Percentiles rank a stretch among this genome's conserved stretches.
Evolutionary conservation across 2,888 invertebrate genomes (phyloP).

Genomic region (Congeria kusceri): DNA sequence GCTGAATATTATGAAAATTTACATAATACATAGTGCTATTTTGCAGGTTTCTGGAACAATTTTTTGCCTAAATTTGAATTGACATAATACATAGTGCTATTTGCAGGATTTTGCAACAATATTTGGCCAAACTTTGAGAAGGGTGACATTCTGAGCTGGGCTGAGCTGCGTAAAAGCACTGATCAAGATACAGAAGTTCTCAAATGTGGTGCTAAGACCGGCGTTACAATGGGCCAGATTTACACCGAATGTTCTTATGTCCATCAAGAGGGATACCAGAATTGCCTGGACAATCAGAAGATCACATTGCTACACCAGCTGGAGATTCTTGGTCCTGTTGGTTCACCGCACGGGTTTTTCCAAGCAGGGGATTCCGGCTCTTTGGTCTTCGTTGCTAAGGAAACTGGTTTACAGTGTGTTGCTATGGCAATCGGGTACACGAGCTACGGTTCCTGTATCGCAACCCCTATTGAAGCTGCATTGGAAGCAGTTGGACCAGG

Average conservation of each 20-base stretch:
- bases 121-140: background rate
- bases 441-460: constrained; percentile 49
- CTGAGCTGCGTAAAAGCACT: constrained; percentile 1
- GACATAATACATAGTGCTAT: background rate
- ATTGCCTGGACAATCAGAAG: background rate
- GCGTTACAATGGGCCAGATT: constrained; percentile 32
- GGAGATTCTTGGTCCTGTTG: constrained; percentile 16
- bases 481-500: constrained; percentile 12
- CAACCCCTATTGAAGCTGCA: constrained; percentile 45
- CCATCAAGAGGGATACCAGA: background rate
- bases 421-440: constrained; percentile 47
- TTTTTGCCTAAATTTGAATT: background rate
- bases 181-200: background rate
- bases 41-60: too few species aligned
- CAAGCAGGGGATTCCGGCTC: constrained; percentile 46
- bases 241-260: constrained; percentile 31
- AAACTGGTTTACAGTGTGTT: constrained; percentile 25
- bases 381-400: constrained; percentile 18
- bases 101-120: constrained; percentile 16
- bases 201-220: constrained; percentile 42
- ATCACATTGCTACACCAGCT: constrained; percentile 22
- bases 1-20: too few species aligned
- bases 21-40: too few species aligned
- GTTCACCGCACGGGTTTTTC: constrained; percentile 25
- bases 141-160: constrained; percentile 17